Percentiles rank a stretch among this genome's conserved stretches.
These are phyloP conservation scores for Plutella xylostella DNA, from an alignment of 2,888 invertebrate genomes.

Conservation along the genomic window DNA sequence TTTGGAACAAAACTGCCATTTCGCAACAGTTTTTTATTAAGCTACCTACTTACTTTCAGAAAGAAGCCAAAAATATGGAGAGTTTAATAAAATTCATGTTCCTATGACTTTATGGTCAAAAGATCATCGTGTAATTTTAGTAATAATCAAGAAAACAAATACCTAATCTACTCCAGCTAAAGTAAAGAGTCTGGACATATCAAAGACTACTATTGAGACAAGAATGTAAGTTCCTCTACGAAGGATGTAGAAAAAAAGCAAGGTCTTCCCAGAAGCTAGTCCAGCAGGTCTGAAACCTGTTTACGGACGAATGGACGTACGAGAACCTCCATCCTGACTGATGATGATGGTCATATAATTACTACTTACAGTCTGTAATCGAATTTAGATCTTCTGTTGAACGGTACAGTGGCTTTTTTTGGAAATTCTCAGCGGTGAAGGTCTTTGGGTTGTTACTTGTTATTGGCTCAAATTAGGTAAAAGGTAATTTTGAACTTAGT, in stretches of 20 bases:
- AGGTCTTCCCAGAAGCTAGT: conserved; percentile 11
- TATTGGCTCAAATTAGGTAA: conserved; percentile 35
- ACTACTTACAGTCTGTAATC: conserved; percentile 28
- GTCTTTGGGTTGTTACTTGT: conserved; percentile 43
- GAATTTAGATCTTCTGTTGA: conserved; percentile 33
- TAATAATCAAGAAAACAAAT: too few relatives aligned
- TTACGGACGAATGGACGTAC: conserved; percentile 13
- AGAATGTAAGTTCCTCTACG: too few relatives aligned
- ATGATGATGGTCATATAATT: conserved; percentile 44
- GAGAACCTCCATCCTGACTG: conserved; percentile 17
- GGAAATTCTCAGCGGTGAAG: neutral
- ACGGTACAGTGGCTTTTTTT: neutral
- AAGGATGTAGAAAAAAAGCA: neutral
- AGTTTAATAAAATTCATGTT: too few relatives aligned
- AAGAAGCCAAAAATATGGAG: too few relatives aligned
- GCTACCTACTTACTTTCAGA: too few relatives aligned
- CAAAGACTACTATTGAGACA: too few relatives aligned
- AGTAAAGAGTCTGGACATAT: too few relatives aligned
- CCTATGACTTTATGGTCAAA: too few relatives aligned
- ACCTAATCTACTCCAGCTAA: too few relatives aligned
- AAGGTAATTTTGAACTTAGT: conserved; percentile 36
- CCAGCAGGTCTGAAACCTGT: conserved; percentile 31
- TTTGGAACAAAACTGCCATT: too few relatives aligned
- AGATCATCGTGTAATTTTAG: too few relatives aligned
- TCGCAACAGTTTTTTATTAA: too few relatives aligned